phyloP scores from a whole-genome alignment of 2,888 invertebrate species.

The Punctoribates punctum region DNA sequence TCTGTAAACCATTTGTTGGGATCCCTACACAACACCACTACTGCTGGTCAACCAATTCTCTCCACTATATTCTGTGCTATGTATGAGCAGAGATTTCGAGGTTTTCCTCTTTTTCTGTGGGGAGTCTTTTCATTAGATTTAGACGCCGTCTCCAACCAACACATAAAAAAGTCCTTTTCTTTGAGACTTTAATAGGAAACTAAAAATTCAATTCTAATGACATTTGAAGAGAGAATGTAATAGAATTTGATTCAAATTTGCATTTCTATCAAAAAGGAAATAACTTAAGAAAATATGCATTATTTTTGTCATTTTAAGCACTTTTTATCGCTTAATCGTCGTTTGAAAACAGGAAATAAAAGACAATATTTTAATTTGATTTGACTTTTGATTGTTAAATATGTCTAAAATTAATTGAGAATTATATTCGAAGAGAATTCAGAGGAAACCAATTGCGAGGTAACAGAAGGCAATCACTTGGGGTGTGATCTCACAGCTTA shows the following conservation, averaged over 20 bases:
- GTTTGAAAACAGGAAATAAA: too few species aligned
- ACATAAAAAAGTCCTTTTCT: too few species aligned
- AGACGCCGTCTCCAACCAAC: background rate
- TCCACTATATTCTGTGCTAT: background rate
- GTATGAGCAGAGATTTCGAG: background rate
- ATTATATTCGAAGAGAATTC: background rate
- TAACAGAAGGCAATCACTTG: conserved; percentile 23
- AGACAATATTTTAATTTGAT: too few species aligned
- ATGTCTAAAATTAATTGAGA: background rate
- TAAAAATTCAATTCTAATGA: too few species aligned
- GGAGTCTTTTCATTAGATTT: conserved; percentile 27
- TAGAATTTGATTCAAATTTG: too few species aligned
- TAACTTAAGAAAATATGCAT: too few species aligned
- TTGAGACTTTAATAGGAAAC: too few species aligned
- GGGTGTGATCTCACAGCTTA: conserved; percentile 34
- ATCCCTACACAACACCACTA: background rate
- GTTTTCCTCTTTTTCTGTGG: background rate
- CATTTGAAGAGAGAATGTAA: too few species aligned
- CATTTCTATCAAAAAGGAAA: too few species aligned
- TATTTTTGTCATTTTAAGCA: too few species aligned
- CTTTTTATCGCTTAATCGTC: too few species aligned
- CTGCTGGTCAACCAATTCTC: background rate
- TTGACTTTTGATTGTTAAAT: background rate
- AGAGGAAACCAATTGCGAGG: background rate
- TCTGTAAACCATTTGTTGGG: background rate